Conservation (phyloP, 1,140 invertebrate species). For the Drosophila biarmipes region DNA sequence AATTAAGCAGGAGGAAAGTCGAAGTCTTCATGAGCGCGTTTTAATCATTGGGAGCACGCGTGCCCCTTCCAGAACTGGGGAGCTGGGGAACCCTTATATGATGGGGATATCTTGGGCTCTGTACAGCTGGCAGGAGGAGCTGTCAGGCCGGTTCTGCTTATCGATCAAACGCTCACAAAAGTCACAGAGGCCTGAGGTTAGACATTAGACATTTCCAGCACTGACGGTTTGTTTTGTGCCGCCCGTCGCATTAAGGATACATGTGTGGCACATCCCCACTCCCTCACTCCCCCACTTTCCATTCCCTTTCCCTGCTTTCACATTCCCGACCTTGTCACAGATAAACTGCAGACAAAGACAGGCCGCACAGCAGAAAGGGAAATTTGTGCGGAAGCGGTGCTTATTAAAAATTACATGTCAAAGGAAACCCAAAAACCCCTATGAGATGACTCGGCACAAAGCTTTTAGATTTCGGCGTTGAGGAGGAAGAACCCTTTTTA, state of each 20-base stretch:
- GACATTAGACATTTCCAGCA: slow-evolving; percentile 56
- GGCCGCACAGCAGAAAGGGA: slow-evolving; percentile 30
- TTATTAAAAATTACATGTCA: slow-evolving; percentile 83
- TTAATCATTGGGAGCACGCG: slow-evolving; percentile 58
- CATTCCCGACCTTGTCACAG: slow-evolving; percentile 37
- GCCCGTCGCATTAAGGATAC: slow-evolving; percentile 57
- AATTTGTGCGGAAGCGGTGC: slow-evolving; percentile 63
- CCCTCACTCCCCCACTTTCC: background rate
- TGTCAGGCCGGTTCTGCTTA: slow-evolving; percentile 52
- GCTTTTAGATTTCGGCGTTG: slow-evolving; percentile 7
- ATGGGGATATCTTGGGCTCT: slow-evolving; percentile 1
- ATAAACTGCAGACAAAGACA: slow-evolving; percentile 46
- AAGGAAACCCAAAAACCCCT: slow-evolving; percentile 41
- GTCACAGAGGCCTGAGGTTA: slow-evolving; percentile 30
- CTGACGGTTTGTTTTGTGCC: slow-evolving; percentile 66
- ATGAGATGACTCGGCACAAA: slow-evolving; percentile 63
- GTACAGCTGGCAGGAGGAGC: slow-evolving; percentile 16
- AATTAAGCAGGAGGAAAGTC: slow-evolving; percentile 49
- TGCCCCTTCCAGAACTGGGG: slow-evolving; percentile 27
- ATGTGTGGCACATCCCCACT: slow-evolving; percentile 62
- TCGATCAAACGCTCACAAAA: slow-evolving; percentile 58
- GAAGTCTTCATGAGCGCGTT: slow-evolving; percentile 59
- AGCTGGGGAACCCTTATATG: slow-evolving; percentile 11
- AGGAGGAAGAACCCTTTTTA: slow-evolving; percentile 49
- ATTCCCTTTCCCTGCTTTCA: background rate